These are phyloP conservation scores for Amorpha juglandis DNA, from an alignment of 2,888 invertebrate genomes.

Conservation along the genomic window DNA sequence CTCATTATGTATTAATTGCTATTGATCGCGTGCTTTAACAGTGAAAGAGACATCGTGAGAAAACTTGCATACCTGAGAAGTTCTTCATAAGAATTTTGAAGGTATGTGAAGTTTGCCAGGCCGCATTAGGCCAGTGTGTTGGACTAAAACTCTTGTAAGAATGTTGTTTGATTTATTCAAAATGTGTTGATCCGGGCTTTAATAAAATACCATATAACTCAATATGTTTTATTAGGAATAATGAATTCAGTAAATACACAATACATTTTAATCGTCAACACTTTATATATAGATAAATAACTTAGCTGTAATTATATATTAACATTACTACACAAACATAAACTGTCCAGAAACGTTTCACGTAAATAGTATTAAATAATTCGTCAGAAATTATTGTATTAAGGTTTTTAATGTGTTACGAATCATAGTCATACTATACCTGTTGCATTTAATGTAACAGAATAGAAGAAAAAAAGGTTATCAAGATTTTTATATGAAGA, in stretches of 20 bases:
- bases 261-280: slow-evolving; percentile 74
- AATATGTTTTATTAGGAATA: slow-evolving; percentile 82
- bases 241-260: slow-evolving; percentile 78
- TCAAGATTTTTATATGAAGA: no score
- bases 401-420: background rate
- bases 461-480: no score
- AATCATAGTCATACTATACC: background rate
- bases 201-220: slow-evolving; percentile 57
- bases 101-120: no score
- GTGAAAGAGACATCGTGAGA: no score
- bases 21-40: no score
- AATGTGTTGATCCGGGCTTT: no score
- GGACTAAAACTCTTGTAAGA: no score
- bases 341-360: background rate
- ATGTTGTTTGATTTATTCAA: no score
- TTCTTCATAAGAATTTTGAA: no score
- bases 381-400: slow-evolving; percentile 16
- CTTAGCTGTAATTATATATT: slow-evolving; percentile 17
- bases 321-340: background rate
- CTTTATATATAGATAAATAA: slow-evolving; percentile 58
- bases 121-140: background rate
- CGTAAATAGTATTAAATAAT: slow-evolving; percentile 6
- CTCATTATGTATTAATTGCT: no score
- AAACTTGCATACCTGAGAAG: no score
- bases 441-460: background rate